Base-by-base conservation (phyloP, 2,797 vertebrate genomes). In the Loris lydekkerianus region DNA sequence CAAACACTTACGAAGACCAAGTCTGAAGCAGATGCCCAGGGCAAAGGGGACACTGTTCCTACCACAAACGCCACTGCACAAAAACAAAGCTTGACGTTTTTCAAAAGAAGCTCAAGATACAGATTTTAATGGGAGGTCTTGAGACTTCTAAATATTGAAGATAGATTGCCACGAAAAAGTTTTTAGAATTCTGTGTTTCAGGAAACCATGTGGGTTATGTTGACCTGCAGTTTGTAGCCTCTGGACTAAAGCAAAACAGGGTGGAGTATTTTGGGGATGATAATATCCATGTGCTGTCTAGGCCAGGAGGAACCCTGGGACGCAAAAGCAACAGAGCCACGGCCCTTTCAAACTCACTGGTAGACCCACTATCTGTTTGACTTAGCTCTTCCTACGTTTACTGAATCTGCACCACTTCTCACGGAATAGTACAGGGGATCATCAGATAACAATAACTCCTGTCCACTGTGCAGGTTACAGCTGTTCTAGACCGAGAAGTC, bases 11-110 rank as follows among this genome's bases (percentile, higher is more conserved):
- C 43, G 8, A 34, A 37, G 31, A 15, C 4, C 20, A 29, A 13
- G 10, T 5, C 40, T n/a, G 58, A 17, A 37, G 17, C 10, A 3
- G 58, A 29, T 10, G 9, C 34, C 10, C 10, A 21, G 9, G 10
- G 10, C 6, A 5, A 15, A 34, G 40, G 25, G 43, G 4, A 18
- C 7, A 3, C 0, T 6, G 21, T 3, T 7, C 14, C 34, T 31
- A 0, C 15, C 46, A 13, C 23, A n/a, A 10, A 21, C n/a, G 0
- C 0, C 5, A 3, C 4, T 2, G 3, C 49, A 43, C n/a, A 2
- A 20, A 92, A 53, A 49, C 0, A 11, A 20, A 69, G 53, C 4
- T 20, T n/a, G n/a, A 37, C 9, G 53, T 56, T 65, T 81, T 58
- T 49, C 56, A 7, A 23, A 18, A 37, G 43, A 76, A 92, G n/a